Evolutionary conservation across 2,797 vertebrate species (phyloP).

Genomic region (Morus bassanus): DNA sequence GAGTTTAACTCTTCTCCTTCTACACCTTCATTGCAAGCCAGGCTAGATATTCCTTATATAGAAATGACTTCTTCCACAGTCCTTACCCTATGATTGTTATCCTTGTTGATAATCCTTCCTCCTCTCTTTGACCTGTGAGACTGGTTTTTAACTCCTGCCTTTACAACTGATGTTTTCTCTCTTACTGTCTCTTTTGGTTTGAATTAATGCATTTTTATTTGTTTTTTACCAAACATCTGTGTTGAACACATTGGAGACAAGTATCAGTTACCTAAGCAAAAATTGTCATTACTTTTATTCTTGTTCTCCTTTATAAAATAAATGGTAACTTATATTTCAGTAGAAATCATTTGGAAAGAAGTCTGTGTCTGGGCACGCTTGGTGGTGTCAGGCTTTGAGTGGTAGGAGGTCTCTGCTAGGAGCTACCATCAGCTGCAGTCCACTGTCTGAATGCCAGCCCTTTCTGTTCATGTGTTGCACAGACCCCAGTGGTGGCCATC

Average conservation of each 20-base stretch:
- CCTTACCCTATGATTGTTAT: not conserved
- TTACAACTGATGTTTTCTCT: not conserved
- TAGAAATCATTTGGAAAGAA: not conserved
- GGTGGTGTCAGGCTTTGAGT: not conserved
- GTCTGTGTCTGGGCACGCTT: accelerated
- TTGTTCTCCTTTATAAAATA: not conserved
- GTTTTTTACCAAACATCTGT: not conserved
- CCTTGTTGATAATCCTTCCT: not conserved
- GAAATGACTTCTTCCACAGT: not conserved
- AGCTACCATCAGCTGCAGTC: not conserved
- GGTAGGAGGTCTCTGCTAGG: not conserved
- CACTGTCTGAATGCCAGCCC: accelerated
- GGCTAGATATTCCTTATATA: not conserved
- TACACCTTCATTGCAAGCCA: not conserved
- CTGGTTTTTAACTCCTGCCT: not conserved
- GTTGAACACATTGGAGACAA: not conserved
- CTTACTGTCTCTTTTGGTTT: not conserved
- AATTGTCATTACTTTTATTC: not conserved
- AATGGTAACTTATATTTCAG: not conserved
- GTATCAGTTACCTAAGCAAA: not conserved
- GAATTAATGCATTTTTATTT: not conserved
- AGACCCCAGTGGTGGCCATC: slow-evolving; percentile 83
- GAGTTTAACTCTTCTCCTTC: not conserved
- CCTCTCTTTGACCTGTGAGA: not conserved
- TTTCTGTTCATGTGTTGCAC: not conserved